Evolutionary conservation across 2,113 vertebrate genomes (phyloP).

Genomic region (Anoura caudifer): DNA sequence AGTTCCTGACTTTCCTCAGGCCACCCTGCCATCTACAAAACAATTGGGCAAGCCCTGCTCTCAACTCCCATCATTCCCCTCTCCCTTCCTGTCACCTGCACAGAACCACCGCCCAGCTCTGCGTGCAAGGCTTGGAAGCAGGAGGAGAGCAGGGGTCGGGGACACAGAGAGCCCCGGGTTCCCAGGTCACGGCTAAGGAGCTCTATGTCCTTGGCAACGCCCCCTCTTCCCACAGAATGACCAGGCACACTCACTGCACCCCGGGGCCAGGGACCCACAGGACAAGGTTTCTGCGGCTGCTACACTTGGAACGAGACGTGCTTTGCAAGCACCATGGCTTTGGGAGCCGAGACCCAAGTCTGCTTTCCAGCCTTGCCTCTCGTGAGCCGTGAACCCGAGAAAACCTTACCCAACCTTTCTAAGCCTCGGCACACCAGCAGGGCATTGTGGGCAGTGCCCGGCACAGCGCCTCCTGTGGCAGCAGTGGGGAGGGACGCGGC

Average conservation of each 20-base stretch:
- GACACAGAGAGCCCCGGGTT: background rate
- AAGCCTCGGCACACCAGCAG: background rate
- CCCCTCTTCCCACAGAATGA: background rate
- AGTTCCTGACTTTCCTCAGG: background rate
- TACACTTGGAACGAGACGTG: fast-evolving
- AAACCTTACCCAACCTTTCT: fast-evolving
- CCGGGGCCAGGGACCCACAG: fast-evolving
- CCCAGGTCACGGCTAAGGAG: fast-evolving
- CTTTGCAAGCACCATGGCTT: background rate
- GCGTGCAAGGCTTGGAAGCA: fast-evolving
- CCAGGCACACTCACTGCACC: fast-evolving
- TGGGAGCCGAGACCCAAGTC: background rate
- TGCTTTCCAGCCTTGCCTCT: background rate
- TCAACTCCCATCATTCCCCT: fast-evolving
- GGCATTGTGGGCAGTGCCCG: background rate
- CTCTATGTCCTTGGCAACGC: fast-evolving
- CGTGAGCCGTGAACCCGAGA: fast-evolving
- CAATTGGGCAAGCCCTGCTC: background rate
- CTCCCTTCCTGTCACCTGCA: background rate
- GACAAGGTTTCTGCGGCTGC: background rate
- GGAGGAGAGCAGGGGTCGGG: background rate
- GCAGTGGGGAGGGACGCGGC: background rate
- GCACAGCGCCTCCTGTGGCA: fast-evolving
- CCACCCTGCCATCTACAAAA: background rate
- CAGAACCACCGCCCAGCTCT: background rate